Percentiles rank a stretch among this genome's conserved stretches.
Conservation (phyloP, 2,888 invertebrate genomes). For the Dicranocentrus wangi region DNA sequence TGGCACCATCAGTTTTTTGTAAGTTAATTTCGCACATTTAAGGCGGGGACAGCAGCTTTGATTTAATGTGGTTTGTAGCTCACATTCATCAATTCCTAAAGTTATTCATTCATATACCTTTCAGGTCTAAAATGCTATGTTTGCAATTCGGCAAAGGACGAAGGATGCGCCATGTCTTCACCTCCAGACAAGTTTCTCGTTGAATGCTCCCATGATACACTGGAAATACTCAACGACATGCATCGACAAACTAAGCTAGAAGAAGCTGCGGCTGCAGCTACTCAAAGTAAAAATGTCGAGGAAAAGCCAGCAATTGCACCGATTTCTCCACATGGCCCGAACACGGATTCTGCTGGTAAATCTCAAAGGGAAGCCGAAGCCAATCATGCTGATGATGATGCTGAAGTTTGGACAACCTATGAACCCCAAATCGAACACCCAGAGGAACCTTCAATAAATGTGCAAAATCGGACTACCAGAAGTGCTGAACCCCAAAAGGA, state of each 20-base stretch:
- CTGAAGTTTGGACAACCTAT: not conserved
- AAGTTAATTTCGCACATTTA: not conserved
- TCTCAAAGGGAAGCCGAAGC: not conserved
- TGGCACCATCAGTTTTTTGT: slow-evolving; percentile 1
- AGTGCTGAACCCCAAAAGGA: too few relatives aligned
- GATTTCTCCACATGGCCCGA: too few relatives aligned
- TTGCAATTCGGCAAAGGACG: slow-evolving; percentile 63
- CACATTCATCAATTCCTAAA: not conserved
- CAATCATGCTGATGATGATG: not conserved
- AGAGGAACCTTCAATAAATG: too few relatives aligned
- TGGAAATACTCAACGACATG: slow-evolving; percentile 17
- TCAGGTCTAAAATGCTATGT: slow-evolving; percentile 67
- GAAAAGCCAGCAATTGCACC: too few relatives aligned
- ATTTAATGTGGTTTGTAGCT: too few relatives aligned
- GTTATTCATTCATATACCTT: not conserved
- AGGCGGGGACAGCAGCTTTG: not conserved
- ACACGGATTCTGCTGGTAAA: too few relatives aligned
- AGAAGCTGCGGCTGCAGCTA: slow-evolving; percentile 17
- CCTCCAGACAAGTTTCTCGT: slow-evolving; percentile 61
- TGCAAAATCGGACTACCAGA: too few relatives aligned
- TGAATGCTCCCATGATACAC: slow-evolving; percentile 46
- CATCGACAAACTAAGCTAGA: slow-evolving; percentile 20
- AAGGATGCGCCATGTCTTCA: slow-evolving; percentile 44
- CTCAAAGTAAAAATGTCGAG: not conserved
- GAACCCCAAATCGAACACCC: too few relatives aligned